Percentiles rank a stretch among this genome's conserved stretches.
These are phyloP conservation scores for Drosophila paucipuncta DNA, from an alignment of 2,888 invertebrate genomes.

Conservation along the genomic window DNA sequence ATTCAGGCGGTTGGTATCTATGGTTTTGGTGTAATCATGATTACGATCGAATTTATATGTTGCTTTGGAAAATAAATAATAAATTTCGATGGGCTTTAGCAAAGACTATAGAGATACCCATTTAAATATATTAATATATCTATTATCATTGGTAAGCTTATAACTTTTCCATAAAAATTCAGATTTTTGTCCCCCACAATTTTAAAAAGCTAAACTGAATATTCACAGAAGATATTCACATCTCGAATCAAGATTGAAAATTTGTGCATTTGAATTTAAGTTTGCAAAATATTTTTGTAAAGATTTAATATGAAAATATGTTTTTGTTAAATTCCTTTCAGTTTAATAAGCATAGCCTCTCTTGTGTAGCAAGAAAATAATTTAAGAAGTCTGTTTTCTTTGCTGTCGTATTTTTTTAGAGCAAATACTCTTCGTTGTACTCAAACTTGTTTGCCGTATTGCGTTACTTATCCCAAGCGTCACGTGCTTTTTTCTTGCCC, in stretches of 20 bases:
- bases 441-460: conserved; percentile 34
- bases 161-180: too few relatives aligned
- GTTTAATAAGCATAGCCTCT: not conserved
- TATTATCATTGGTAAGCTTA: too few relatives aligned
- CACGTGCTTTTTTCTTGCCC: conserved; percentile 62
- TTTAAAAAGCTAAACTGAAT: too few relatives aligned
- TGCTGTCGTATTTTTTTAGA: not conserved
- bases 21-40: too few relatives aligned
- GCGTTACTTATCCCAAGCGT: conserved; percentile 57
- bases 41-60: too few relatives aligned
- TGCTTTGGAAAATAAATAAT: too few relatives aligned
- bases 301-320: not conserved
- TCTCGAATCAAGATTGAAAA: not conserved
- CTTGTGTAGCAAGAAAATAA: too few relatives aligned
- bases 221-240: not conserved
- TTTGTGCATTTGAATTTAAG: not conserved
- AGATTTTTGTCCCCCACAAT: too few relatives aligned
- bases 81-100: too few relatives aligned
- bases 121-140: too few relatives aligned
- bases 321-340: not conserved
- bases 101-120: too few relatives aligned
- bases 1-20: too few relatives aligned
- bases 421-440: conserved; percentile 16
- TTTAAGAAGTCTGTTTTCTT: not conserved
- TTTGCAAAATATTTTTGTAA: not conserved